Evolutionary conservation across 2,797 vertebrate genomes (phyloP), one percentile per base, ranked within the genome.

Genomic region (Darevskia nairensis): DNA sequence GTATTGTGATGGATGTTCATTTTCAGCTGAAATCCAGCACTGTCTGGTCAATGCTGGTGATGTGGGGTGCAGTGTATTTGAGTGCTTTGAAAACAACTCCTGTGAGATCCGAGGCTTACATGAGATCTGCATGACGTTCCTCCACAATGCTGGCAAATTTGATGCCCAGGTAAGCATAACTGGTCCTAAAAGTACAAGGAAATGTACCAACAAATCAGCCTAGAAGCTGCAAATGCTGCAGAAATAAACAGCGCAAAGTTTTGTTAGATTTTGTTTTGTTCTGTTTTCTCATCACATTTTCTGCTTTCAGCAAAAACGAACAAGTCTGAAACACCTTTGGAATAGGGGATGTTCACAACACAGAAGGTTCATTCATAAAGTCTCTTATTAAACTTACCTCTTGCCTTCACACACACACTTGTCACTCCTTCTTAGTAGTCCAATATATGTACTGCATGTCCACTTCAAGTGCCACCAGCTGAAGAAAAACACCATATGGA

Each of bases 11-110:
- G 92, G 35, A 90, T 95, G 77, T 95, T 96, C 72, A 1, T 96
- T 96, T 84, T 96, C 88, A 99, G 99, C 98, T 91, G 98, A 99
- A 96, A 99, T 99, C 95, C 99, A 99, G 96, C 98, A 99, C 96
- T 99, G 99, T 95, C 96, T 99, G 95, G 98, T 99, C 94, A 99
- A 96, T n/a, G 98, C 99, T 75, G 99, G 99, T 27, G 99, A 99
- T 92, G 99, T 99, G 94, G 99, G 99, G 87, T 99, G 99, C 35
- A 98, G 99, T 80, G 98, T 99, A 95, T 99, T 99, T 92, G 98
- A 99, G 90, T 99, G 99, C 96, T 99, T 99, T 93, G 99, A 99
- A 97, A 99, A 99, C 97, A 99, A 99, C 97, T 99, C 99, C 83
- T 99, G 99, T 50, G 98, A 99, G 97, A 99, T 99, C 95, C 98